Conservation (phyloP, 1,140 invertebrate genomes). For the Bombus huntii region DNA sequence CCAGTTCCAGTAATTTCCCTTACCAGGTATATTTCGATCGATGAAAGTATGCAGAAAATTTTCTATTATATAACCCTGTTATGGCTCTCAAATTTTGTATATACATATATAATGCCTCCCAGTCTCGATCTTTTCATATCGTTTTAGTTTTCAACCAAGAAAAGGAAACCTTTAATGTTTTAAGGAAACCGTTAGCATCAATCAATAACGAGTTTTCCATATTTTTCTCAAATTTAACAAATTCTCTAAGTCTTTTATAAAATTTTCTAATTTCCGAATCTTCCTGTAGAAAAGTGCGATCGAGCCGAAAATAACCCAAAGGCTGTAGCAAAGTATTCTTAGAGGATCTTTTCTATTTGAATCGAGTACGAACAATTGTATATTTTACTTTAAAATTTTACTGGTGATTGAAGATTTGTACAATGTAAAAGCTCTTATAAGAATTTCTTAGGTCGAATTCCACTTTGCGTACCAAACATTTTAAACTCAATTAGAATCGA, state of each 20-base stretch:
- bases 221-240: neutral
- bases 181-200: neutral
- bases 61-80: neutral
- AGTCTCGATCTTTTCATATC: too few relatives aligned
- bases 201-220: too few relatives aligned
- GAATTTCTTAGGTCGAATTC: neutral
- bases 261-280: too few relatives aligned
- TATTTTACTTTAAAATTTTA: neutral
- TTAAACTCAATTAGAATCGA: neutral
- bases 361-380: neutral
- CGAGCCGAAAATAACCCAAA: too few relatives aligned
- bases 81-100: too few relatives aligned
- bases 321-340: neutral
- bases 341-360: neutral
- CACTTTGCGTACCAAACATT: neutral
- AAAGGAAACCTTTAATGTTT: neutral
- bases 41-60: neutral
- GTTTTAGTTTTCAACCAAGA: neutral
- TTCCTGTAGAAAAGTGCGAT: too few relatives aligned
- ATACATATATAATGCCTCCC: too few relatives aligned
- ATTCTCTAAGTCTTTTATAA: neutral
- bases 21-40: neutral
- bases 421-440: neutral
- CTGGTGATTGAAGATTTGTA: neutral
- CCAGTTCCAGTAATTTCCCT: neutral